phyloP scores from a whole-genome alignment of 2,113 vertebrate genomes.

The Bungarus multicinctus region DNA sequence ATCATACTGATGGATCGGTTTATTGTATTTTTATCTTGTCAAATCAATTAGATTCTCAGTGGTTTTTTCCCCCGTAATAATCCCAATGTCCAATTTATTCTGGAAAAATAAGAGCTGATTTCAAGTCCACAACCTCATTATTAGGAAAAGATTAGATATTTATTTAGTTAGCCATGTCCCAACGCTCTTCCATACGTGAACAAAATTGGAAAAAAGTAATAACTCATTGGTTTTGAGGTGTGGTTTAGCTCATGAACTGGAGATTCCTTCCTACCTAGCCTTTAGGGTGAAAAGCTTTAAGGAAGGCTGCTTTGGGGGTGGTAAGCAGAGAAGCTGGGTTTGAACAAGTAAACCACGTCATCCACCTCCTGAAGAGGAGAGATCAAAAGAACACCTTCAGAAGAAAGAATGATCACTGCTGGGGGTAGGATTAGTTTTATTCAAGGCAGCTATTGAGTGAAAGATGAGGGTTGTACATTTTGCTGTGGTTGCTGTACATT shows the following conservation, averaged over 20 bases:
- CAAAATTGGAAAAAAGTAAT: background rate
- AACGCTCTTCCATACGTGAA: background rate
- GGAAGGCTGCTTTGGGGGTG: constrained; percentile 42
- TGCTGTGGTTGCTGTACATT: constrained; percentile 30
- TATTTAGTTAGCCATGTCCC: background rate
- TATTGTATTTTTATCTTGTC: background rate
- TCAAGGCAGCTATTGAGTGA: constrained; percentile 23
- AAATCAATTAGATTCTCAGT: background rate
- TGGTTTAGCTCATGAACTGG: constrained; percentile 27
- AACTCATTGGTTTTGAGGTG: background rate
- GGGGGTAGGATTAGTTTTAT: constrained; percentile 44
- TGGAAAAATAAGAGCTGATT: background rate
- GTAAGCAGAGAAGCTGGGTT: background rate
- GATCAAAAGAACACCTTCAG: constrained; percentile 42
- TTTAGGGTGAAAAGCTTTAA: constrained; percentile 41
- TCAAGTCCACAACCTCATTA: background rate
- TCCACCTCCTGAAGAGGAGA: constrained; percentile 23
- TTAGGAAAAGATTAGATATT: background rate
- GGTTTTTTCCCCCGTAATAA: background rate
- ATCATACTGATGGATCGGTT: background rate
- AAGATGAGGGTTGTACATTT: background rate
- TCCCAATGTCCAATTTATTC: background rate
- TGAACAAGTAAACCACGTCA: background rate
- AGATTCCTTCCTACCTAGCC: constrained; percentile 52
- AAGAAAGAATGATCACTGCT: constrained; percentile 25